These are phyloP conservation scores for Rotaria macrura DNA, from an alignment of 2,888 invertebrate species.

Conservation along the genomic window DNA sequence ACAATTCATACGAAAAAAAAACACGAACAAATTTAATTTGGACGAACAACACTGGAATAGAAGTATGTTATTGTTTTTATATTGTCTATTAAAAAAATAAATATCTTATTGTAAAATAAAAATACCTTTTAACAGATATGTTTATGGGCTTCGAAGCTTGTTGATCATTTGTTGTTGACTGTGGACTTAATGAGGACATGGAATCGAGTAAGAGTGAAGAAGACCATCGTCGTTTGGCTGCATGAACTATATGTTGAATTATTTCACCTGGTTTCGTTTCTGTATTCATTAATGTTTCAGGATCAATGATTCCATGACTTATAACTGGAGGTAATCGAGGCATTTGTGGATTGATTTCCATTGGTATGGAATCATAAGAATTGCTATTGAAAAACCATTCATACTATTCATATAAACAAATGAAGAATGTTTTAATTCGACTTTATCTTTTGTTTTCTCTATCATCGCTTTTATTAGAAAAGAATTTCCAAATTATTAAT, in stretches of 20 bases:
- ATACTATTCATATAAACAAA: background rate
- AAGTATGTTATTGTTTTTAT: too few relatives aligned
- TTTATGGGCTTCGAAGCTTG: background rate
- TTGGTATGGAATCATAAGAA: background rate
- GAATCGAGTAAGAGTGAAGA: background rate
- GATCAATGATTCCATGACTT: background rate
- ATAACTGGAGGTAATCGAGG: background rate
- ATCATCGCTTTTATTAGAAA: too few relatives aligned
- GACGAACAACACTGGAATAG: constrained; percentile 11
- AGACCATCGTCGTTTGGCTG: constrained; percentile 8
- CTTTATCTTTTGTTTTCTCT: too few relatives aligned
- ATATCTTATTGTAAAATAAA: background rate
- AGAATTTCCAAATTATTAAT: too few relatives aligned
- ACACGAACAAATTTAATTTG: background rate
- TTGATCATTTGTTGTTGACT: background rate
- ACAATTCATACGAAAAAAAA: background rate
- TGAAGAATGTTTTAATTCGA: too few relatives aligned
- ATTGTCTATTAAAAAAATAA: background rate
- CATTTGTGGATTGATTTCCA: constrained; percentile 17
- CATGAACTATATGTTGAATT: constrained; percentile 16
- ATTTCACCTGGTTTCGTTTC: constrained; percentile 17
- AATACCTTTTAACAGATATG: constrained; percentile 18
- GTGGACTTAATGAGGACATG: background rate
- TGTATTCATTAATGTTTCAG: background rate
- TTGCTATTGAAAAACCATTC: constrained; percentile 15